These are phyloP conservation scores for Hydropsyche tenuis DNA, from an alignment of 1,140 invertebrate species.

Conservation along the genomic window DNA sequence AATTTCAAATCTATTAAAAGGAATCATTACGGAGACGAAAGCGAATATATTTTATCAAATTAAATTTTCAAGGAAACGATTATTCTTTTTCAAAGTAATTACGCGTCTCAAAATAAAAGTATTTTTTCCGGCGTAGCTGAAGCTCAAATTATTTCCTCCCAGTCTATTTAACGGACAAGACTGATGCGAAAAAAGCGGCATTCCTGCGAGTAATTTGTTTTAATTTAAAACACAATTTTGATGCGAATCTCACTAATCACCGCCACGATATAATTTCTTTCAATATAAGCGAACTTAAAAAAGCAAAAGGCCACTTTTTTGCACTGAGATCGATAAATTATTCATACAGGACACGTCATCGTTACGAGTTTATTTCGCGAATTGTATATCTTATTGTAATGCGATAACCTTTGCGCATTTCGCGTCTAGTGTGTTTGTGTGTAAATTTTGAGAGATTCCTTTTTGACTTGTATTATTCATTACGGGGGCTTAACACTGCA, in stretches of 20 bases:
- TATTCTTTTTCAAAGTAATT: constrained; percentile 21
- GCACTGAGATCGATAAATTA: not conserved
- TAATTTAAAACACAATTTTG: constrained; percentile 12
- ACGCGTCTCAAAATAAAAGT: not conserved
- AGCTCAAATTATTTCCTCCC: constrained; percentile 5
- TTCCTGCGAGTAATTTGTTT: constrained; percentile 3
- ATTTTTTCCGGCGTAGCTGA: not conserved
- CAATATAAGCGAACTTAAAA: no score
- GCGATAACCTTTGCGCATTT: not conserved
- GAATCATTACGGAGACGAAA: not conserved
- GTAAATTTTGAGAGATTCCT: constrained; percentile 11
- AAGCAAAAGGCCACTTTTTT: no score
- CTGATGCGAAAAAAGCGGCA: not conserved
- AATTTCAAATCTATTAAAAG: no score
- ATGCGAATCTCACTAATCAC: not conserved
- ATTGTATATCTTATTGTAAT: not conserved
- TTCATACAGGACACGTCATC: not conserved
- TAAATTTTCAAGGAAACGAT: constrained; percentile 13
- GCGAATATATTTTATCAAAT: not conserved
- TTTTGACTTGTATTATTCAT: constrained; percentile 26
- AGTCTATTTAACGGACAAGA: not conserved
- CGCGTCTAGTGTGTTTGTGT: not conserved
- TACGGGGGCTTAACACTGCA: constrained; percentile 20
- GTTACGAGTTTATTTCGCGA: not conserved
- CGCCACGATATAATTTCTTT: not conserved